A percentile compares a stretch with the other conserved stretches of the same genome.
These are phyloP conservation scores for Silurus meridionalis DNA, from an alignment of 2,113 vertebrate species.

Conservation along the genomic window DNA sequence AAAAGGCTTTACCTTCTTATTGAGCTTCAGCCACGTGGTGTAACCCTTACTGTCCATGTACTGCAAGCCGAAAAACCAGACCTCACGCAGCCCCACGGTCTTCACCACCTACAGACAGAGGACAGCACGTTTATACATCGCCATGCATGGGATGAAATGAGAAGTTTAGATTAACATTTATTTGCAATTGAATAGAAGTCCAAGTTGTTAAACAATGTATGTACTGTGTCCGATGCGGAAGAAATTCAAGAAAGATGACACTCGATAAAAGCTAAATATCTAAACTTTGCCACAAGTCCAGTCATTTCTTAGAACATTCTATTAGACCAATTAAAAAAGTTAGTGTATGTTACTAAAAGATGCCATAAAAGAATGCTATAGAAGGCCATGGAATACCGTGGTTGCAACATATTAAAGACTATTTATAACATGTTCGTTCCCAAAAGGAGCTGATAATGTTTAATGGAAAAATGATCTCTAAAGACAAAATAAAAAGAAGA, in stretches of 20 bases:
- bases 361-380: not conserved
- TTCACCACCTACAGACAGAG: slow-evolving; percentile 85
- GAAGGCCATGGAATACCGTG: not conserved
- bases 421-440: not conserved
- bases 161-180: not conserved
- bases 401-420: not conserved
- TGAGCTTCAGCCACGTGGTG: slow-evolving; percentile 94
- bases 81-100: slow-evolving; percentile 94
- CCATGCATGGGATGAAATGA: not conserved
- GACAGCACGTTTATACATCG: not conserved
- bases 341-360: not conserved
- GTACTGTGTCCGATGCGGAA: not conserved
- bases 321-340: not conserved
- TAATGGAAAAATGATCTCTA: not conserved
- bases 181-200: not conserved
- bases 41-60: slow-evolving; percentile 98
- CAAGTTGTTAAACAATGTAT: not conserved
- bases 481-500: not conserved
- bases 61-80: slow-evolving; percentile 98
- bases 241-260: not conserved
- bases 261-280: not conserved
- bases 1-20: slow-evolving; percentile 87
- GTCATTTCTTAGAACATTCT: not conserved
- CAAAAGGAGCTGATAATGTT: not conserved
- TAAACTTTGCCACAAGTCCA: not conserved